Evolutionary conservation across 2,797 vertebrate species (phyloP).

Genomic region (Kryptopterus vitreolus): DNA sequence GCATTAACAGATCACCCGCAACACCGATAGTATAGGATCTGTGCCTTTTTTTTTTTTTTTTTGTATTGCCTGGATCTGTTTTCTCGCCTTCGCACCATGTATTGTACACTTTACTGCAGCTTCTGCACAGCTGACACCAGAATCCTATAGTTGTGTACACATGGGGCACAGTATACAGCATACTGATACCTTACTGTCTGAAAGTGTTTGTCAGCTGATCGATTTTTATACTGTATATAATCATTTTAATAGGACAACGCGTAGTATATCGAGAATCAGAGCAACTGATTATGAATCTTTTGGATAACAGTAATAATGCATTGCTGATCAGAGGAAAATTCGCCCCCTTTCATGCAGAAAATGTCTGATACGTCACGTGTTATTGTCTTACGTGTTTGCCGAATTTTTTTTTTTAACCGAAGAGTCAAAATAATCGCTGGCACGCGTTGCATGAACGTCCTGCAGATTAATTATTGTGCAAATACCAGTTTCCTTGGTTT

Average conservation of each 20-base stretch:
- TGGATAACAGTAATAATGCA: too few relatives aligned
- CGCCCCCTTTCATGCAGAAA: background rate
- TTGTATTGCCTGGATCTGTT: slow-evolving; percentile 12
- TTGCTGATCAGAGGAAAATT: too few relatives aligned
- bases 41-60: too few relatives aligned
- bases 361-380: background rate
- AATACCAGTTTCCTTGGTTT: slow-evolving; percentile 30
- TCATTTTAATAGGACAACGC: background rate
- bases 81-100: slow-evolving; percentile 9
- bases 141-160: background rate
- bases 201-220: background rate
- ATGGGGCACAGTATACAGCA: background rate
- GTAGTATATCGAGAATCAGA: too few relatives aligned
- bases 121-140: background rate
- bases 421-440: slow-evolving; percentile 24
- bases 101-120: slow-evolving; percentile 23
- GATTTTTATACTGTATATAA: background rate
- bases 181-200: background rate
- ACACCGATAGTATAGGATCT: slow-evolving; percentile 16
- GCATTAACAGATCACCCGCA: background rate
- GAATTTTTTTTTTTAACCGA: slow-evolving; percentile 2
- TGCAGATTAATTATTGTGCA: slow-evolving; percentile 34
- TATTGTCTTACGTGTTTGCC: slow-evolving; percentile 3
- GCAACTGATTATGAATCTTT: too few relatives aligned
- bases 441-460: background rate